These are phyloP conservation scores for Anguilla anguilla DNA, from an alignment of 2,797 vertebrate species.

Conservation along the genomic window DNA sequence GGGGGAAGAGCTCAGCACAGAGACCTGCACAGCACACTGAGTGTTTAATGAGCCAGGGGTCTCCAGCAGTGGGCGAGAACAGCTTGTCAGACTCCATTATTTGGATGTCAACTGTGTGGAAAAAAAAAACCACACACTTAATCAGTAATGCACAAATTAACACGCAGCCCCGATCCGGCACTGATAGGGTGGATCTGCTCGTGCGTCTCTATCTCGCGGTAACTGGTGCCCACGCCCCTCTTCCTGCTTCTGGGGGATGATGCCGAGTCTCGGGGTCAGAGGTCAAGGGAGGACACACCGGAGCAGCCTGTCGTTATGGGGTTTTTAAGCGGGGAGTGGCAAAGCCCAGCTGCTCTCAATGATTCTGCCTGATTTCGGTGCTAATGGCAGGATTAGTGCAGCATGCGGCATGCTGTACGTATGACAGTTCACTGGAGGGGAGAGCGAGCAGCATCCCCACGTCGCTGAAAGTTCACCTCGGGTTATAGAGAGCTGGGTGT, in stretches of 20 bases:
- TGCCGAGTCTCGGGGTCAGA: not conserved
- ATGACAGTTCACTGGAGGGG: not conserved
- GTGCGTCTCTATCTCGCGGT: not conserved
- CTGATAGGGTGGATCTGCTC: not conserved
- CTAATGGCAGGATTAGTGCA: not conserved
- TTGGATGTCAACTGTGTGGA: constrained; percentile 39
- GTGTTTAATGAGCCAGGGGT: constrained; percentile 50
- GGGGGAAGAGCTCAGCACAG: not conserved
- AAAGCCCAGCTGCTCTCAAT: not conserved
- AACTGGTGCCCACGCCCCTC: not conserved
- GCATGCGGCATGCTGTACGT: not conserved
- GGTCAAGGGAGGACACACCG: not conserved
- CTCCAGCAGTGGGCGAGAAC: constrained; percentile 35
- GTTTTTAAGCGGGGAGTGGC: not conserved
- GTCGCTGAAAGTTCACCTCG: not conserved
- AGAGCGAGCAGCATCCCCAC: not conserved
- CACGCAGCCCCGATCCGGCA: too few species aligned
- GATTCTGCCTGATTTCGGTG: not conserved
- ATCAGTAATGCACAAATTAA: not conserved
- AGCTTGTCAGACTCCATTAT: constrained; percentile 53
- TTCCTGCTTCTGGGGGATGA: not conserved
- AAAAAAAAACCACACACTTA: not conserved
- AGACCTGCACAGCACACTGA: constrained; percentile 44
- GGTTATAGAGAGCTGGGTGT: not conserved
- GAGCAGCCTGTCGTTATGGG: not conserved